Percentiles rank a stretch among this genome's conserved stretches.
These are phyloP conservation scores for Aurelia sp. DNA, from an alignment of 30 jellyfish, hydroid and myxozoan species.

Conservation along the genomic window DNA sequence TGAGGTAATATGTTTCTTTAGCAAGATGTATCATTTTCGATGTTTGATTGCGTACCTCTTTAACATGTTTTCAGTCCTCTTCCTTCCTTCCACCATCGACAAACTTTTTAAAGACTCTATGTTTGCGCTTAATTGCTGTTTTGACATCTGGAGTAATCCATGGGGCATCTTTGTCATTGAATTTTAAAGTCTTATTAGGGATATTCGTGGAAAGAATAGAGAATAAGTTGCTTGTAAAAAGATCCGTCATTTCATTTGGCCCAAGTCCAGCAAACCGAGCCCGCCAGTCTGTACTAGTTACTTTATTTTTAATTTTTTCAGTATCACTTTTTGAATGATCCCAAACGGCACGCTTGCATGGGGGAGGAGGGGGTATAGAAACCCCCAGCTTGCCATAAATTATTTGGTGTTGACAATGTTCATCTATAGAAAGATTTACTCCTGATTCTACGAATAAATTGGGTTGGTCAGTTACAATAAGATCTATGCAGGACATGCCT, in stretches of 20 bases:
- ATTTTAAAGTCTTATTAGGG: no score
- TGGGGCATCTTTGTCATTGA: no score
- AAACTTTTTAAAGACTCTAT: no score
- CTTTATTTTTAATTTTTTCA: neutral
- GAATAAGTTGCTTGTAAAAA: slow-evolving; percentile 4
- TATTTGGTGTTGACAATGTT: no score
- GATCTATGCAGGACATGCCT: no score
- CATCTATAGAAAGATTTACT: slow-evolving; percentile 51
- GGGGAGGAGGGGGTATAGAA: slow-evolving; percentile 76
- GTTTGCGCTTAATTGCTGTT: no score
- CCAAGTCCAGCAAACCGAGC: slow-evolving; percentile 27
- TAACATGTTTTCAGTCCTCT: no score
- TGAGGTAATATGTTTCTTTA: slow-evolving; percentile 2
- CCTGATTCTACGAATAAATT: slow-evolving; percentile 42
- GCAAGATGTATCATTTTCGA: no score
- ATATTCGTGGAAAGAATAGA: slow-evolving; percentile 24
- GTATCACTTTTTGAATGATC: slow-evolving; percentile 17
- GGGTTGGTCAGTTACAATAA: slow-evolving; percentile 37
- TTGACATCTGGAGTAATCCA: no score
- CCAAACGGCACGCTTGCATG: slow-evolving; percentile 54
- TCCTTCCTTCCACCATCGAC: no score
- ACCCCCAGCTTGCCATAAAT: no score
- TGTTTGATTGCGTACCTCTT: no score
- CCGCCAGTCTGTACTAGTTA: slow-evolving; percentile 4
- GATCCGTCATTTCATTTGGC: slow-evolving; percentile 11